A percentile compares a stretch with the other conserved stretches of the same genome.
Conservation (phyloP, 2,113 vertebrate genomes). For the Elachura formosa region DNA sequence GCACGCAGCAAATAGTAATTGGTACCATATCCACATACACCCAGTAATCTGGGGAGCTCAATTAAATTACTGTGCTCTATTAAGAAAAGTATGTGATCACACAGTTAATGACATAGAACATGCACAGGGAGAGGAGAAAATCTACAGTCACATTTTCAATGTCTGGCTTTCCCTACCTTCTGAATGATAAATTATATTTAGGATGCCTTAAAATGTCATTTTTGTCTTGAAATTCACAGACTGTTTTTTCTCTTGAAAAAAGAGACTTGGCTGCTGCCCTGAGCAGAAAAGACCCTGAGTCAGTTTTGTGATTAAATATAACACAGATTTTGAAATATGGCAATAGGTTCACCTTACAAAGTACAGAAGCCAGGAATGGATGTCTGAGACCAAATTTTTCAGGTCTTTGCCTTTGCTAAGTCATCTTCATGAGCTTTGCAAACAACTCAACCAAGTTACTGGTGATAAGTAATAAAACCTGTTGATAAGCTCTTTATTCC, state of each 20-base stretch:
- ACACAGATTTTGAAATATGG: background rate
- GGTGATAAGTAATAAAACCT: background rate
- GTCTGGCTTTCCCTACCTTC: background rate
- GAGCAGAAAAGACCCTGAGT: background rate
- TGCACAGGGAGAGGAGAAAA: background rate
- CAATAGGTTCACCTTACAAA: background rate
- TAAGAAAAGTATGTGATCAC: slow-evolving; percentile 5
- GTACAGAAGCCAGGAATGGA: background rate
- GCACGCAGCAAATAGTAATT: background rate
- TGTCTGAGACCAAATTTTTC: background rate
- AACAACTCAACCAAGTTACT: background rate
- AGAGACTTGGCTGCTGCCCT: background rate
- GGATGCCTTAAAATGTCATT: background rate
- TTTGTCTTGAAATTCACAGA: background rate
- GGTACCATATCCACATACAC: background rate
- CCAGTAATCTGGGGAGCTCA: background rate
- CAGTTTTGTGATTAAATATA: background rate
- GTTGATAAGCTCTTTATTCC: background rate
- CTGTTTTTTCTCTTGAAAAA: background rate
- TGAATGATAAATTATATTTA: background rate
- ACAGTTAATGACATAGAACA: slow-evolving; percentile 12
- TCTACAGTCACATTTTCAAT: background rate
- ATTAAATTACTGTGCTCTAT: background rate
- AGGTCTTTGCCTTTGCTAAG: background rate
- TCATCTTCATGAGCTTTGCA: background rate